Conservation (phyloP, 2,888 invertebrate species). For the Sinhomidia bicolor region DNA sequence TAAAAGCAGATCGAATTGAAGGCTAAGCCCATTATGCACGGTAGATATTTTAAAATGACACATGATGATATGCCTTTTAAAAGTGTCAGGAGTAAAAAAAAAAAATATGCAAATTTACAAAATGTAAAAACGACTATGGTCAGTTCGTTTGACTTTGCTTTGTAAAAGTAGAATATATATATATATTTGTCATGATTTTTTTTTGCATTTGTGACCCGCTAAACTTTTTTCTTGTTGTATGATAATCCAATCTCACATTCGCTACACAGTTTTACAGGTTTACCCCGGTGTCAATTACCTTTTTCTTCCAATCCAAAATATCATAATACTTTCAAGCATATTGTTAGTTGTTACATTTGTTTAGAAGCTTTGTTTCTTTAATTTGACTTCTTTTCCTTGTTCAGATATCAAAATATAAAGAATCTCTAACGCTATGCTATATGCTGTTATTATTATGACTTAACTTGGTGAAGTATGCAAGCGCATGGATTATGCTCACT, state of each 20-base stretch:
- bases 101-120: constrained; percentile 4
- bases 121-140: constrained; percentile 36
- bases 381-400: constrained; percentile 24
- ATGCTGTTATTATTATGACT: constrained; percentile 23
- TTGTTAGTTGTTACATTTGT: constrained; percentile 1
- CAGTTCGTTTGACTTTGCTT: background rate
- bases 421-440: too few relatives aligned
- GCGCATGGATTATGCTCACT: background rate
- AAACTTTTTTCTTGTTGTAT: constrained; percentile 30
- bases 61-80: constrained; percentile 31
- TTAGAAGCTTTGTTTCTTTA: background rate
- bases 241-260: background rate
- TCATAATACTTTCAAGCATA: background rate
- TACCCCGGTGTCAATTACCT: constrained; percentile 53
- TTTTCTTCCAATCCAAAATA: constrained; percentile 36
- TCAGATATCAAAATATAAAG: background rate
- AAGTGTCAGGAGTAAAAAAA: constrained; percentile 4
- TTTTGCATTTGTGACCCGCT: constrained; percentile 53
- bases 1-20: constrained; percentile 51
- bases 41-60: constrained; percentile 28
- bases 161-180: background rate
- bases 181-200: constrained; percentile 12
- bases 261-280: constrained; percentile 1
- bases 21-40: constrained; percentile 45
- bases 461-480: constrained; percentile 19